Conservation (phyloP, 2,113 vertebrate species). For the Vulpes vulpes region DNA sequence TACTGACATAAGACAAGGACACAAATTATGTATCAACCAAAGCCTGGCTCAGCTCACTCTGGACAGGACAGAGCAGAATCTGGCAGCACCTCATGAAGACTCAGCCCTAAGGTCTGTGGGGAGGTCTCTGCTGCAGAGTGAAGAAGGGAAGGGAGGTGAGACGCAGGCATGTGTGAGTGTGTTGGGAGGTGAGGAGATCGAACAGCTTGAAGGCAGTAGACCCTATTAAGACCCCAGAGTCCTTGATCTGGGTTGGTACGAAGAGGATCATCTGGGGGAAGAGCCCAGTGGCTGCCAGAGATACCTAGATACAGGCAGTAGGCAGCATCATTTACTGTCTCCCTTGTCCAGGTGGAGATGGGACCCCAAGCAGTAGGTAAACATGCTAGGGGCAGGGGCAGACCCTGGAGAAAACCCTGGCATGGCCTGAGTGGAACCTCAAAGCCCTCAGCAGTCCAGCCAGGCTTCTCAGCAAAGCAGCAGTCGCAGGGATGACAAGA, state of each 20-base stretch:
- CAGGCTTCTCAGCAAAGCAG: not conserved
- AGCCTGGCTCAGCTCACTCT: not conserved
- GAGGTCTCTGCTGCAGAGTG: not conserved
- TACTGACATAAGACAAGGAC: not conserved
- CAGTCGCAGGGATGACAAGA: not conserved
- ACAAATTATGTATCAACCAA: not conserved
- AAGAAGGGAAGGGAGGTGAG: not conserved
- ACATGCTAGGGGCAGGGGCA: not conserved
- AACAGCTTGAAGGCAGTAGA: not conserved
- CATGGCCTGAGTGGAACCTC: not conserved
- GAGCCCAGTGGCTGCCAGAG: not conserved
- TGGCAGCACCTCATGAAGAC: not conserved
- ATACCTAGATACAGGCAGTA: not conserved
- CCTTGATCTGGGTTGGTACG: not conserved
- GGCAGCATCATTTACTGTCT: not conserved
- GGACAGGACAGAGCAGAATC: not conserved
- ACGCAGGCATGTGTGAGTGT: rapidly evolving
- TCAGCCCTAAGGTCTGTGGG: not conserved
- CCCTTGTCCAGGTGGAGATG: not conserved
- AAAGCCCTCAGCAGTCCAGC: not conserved
- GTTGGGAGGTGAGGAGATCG: rapidly evolving
- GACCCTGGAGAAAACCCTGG: not conserved
- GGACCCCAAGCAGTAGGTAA: not conserved
- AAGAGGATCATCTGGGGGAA: not conserved
- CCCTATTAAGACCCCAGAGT: not conserved